These are phyloP conservation scores for Pelvicachromis taeniatus DNA, from an alignment of 2,113 vertebrate genomes.

Conservation along the genomic window DNA sequence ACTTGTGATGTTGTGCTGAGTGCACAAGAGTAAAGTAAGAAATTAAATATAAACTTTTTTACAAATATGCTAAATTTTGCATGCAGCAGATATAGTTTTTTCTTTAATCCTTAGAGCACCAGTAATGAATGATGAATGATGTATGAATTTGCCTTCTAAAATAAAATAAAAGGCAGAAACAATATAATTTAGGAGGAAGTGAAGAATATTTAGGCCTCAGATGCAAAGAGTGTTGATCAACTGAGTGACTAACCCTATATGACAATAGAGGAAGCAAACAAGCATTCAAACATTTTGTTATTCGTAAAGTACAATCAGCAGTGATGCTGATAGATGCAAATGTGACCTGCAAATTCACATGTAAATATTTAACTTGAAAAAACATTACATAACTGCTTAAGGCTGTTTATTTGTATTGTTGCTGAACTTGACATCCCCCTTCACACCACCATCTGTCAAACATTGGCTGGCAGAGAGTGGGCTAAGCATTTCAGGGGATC, in stretches of 20 bases:
- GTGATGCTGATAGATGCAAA: not conserved
- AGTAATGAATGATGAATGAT: not conserved
- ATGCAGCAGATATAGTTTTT: not conserved
- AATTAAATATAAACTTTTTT: not conserved
- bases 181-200: not conserved
- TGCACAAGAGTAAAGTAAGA: not conserved
- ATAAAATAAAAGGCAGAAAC: too few relatives aligned
- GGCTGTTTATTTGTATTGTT: not conserved
- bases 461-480: not conserved
- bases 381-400: not conserved
- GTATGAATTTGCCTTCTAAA: not conserved
- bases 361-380: not conserved
- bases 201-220: not conserved
- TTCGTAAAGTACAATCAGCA: not conserved
- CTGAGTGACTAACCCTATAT: not conserved
- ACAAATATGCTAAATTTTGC: not conserved
- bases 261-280: not conserved
- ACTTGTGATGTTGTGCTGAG: not conserved
- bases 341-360: not conserved
- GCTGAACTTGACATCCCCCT: not conserved
- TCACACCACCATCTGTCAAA: not conserved
- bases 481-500: not conserved
- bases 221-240: not conserved
- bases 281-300: not conserved
- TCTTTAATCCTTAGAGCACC: not conserved